Base-by-base conservation (phyloP, 64 coral and sea anemone species). In the Astreopora myriophthalma region DNA sequence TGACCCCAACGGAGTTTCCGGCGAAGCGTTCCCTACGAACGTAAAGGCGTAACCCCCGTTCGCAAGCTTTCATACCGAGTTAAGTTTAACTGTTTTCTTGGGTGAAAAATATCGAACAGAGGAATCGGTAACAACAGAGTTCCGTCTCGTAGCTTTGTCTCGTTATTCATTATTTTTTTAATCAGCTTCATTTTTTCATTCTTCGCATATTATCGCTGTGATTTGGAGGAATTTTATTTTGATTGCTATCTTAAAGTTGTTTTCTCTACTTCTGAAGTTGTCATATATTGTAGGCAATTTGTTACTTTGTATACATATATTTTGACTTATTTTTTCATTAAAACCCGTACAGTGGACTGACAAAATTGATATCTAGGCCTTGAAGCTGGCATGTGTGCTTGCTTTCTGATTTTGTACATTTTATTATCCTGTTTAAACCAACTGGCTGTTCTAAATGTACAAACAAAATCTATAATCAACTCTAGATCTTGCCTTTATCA, bases 1-100 rank as follows among this genome's bases (percentile, higher is more conserved):
- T 83, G 79, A 83, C 79, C 79, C 49, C 57, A 60, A 24, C 58
- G 12, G 30, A 30, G 52, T 83, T 83, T 83, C 79, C 79, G 79
- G 28, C 57, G 10, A 2, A 24, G 67, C 0, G 22, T 0, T 11
- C 62, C 52, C 16, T 58, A 24, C 25, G 12, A 31, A 12, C 29
- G 3, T 33, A 12, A 70, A 14, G 9, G 2, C n/a, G 27, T 33
- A 70, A 70, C 9, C 67, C 26, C 11, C 27, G 28, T 34, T 28
- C 14, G 11, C 32, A 70, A 31, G 14, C 67, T 6, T 16, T 31
- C 1, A 70, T 13, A 14, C 2, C 16, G 32, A 29, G 26, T 9
- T 33, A 22, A 12, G 7, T 33, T 34, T 70, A 14, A 70, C 8
- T 3, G 9, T 70, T 12, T 34, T 31, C 67, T 70, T 32, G 28